Evolutionary conservation across 2,888 invertebrate species (phyloP).

Genomic region (Lacanobia wlatinum): DNA sequence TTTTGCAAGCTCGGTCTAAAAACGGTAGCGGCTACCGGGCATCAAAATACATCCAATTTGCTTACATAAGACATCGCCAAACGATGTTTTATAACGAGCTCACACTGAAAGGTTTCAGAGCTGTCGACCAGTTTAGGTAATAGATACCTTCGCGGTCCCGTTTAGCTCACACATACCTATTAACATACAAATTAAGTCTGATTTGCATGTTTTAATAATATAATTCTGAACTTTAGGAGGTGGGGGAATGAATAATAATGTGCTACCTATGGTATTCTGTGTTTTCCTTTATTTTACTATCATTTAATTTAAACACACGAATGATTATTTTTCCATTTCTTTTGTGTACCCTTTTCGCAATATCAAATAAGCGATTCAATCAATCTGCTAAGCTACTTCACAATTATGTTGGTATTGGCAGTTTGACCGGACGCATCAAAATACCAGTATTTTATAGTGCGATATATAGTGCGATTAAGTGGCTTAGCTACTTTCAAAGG

Average conservation of each 20-base stretch:
- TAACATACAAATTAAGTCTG: slow-evolving; percentile 45
- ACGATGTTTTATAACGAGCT: slow-evolving; percentile 51
- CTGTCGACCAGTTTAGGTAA: slow-evolving; percentile 33
- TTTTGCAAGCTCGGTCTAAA: slow-evolving; percentile 21
- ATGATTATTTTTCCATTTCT: too few species aligned
- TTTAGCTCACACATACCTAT: slow-evolving; percentile 26
- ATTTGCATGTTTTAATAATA: slow-evolving; percentile 48
- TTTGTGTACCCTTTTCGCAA: too few species aligned
- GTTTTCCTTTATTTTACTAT: too few species aligned
- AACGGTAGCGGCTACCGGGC: slow-evolving; percentile 20
- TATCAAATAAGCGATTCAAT: too few species aligned
- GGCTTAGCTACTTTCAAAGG: too few species aligned
- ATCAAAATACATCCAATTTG: slow-evolving; percentile 55
- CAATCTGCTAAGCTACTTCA: too few species aligned
- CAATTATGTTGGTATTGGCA: too few species aligned
- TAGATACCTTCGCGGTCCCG: slow-evolving; percentile 24
- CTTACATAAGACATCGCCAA: slow-evolving; percentile 41
- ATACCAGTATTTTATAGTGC: too few species aligned
- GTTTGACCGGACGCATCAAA: too few species aligned
- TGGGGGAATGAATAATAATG: slow-evolving; percentile 32
- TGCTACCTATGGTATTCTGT: neutral
- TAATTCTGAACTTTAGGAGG: slow-evolving; percentile 26
- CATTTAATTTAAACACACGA: too few species aligned
- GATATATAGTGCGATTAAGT: too few species aligned
- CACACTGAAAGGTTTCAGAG: slow-evolving; percentile 53